These are phyloP conservation scores for Hydra vulgaris DNA, from an alignment of 30 jellyfish, hydroid and myxozoan genomes.

Conservation along the genomic window DNA sequence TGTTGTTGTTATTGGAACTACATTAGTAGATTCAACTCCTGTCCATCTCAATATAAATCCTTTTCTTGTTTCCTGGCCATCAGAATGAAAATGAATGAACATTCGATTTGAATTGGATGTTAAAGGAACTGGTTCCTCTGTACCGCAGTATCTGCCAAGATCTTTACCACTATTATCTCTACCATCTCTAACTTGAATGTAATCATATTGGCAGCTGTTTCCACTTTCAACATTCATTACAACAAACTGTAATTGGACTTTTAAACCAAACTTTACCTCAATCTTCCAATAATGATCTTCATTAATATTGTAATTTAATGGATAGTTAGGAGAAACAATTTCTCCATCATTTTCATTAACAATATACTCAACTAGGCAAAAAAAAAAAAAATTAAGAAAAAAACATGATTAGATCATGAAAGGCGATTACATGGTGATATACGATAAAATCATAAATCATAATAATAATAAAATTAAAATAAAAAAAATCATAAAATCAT, in stretches of 20 bases:
- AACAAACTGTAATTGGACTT: conserved; percentile 32
- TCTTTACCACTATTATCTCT: not conserved
- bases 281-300: conserved; percentile 44
- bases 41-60: conserved; percentile 26
- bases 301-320: conserved; percentile 30
- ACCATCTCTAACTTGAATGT: conserved; percentile 16
- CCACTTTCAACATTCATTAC: conserved; percentile 38
- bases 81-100: conserved; percentile 30
- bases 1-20: conserved; percentile 22
- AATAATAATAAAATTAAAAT: too few relatives aligned
- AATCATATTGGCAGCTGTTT: conserved; percentile 24
- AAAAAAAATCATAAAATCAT: too few relatives aligned
- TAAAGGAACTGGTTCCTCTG: conserved; percentile 21
- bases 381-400: not conserved
- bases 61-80: conserved; percentile 10
- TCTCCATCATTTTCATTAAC: conserved; percentile 50
- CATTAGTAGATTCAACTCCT: conserved; percentile 2
- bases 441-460: too few relatives aligned
- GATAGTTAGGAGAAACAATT: conserved; percentile 60
- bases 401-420: not conserved
- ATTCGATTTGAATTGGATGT: conserved; percentile 10
- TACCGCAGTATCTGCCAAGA: conserved; percentile 64
- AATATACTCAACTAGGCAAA: not conserved
- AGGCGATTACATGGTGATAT: too few relatives aligned
- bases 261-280: conserved; percentile 33